Percentiles rank a stretch among this genome's conserved stretches.
These are phyloP conservation scores for Numenius phaeopus DNA, from an alignment of 2,797 vertebrate genomes.

Conservation along the genomic window DNA sequence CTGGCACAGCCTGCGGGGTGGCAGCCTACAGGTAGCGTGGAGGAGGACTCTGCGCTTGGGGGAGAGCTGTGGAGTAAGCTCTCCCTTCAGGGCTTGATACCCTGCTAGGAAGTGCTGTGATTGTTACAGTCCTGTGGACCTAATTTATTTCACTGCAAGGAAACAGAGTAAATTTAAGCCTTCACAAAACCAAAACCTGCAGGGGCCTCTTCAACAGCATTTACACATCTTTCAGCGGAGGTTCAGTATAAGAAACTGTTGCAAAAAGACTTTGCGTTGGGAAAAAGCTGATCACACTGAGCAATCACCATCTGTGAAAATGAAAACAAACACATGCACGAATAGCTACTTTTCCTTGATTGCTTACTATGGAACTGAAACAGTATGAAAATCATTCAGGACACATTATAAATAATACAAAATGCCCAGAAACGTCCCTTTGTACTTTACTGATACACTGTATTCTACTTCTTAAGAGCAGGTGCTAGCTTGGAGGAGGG, in stretches of 20 bases:
- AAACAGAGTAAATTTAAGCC: not conserved
- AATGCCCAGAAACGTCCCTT: not conserved
- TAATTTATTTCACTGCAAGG: not conserved
- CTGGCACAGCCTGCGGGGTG: not conserved
- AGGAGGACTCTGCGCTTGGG: not conserved
- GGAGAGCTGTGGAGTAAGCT: not conserved
- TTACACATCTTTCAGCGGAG: not conserved
- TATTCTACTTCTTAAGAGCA: not conserved
- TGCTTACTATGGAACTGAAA: not conserved
- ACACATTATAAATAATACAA: not conserved
- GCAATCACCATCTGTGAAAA: not conserved
- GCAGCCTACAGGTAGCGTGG: not conserved
- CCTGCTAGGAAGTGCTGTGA: accelerated
- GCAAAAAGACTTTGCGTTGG: not conserved
- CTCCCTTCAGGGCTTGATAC: not conserved
- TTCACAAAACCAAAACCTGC: not conserved
- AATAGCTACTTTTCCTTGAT: not conserved
- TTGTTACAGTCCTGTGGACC: not conserved
- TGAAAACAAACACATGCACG: not conserved
- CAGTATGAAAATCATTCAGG: not conserved
- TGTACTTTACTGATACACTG: not conserved
- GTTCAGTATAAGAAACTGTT: not conserved
- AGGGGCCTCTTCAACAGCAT: not conserved
- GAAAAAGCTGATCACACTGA: not conserved
- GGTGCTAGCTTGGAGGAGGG: not conserved